Evolutionary conservation across 2,113 vertebrate species (phyloP).

Genomic region (Arizona elegans): DNA sequence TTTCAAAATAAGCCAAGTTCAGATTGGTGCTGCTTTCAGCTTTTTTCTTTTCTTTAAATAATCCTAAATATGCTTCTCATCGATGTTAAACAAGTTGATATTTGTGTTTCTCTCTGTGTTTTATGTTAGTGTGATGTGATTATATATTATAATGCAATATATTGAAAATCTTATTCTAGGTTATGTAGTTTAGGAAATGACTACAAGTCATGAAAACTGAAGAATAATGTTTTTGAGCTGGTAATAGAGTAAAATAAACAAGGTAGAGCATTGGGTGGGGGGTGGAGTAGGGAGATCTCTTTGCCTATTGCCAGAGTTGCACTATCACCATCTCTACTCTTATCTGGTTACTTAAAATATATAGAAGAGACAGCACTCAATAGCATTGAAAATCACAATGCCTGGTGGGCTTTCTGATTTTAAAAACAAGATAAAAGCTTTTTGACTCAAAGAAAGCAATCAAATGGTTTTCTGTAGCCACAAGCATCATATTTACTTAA

Average conservation of each 20-base stretch:
- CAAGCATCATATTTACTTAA: constrained; percentile 71
- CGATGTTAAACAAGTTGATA: neutral
- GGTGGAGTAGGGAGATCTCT: neutral
- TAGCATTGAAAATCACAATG: constrained; percentile 53
- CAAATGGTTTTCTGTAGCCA: constrained; percentile 61
- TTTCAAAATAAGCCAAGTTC: neutral
- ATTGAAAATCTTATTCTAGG: neutral
- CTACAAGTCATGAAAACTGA: constrained; percentile 32
- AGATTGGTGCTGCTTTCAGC: neutral
- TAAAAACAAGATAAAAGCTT: constrained; percentile 67
- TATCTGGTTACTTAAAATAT: constrained; percentile 53
- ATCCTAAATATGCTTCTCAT: neutral
- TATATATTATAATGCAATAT: neutral
- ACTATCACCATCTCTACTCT: constrained; percentile 41
- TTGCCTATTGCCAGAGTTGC: constrained; percentile 33
- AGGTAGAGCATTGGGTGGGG: constrained; percentile 20
- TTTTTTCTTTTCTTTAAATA: neutral
- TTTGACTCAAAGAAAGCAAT: constrained; percentile 64
- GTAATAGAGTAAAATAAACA: constrained; percentile 25
- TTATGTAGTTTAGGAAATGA: neutral
- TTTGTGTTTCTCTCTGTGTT: neutral
- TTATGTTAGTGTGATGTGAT: neutral
- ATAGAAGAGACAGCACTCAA: constrained; percentile 45
- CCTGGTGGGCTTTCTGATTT: constrained; percentile 58
- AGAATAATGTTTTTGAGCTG: constrained; percentile 18